These are phyloP conservation scores for Sepiola atlantica DNA, from an alignment of 2,888 invertebrate genomes.

Conservation along the genomic window DNA sequence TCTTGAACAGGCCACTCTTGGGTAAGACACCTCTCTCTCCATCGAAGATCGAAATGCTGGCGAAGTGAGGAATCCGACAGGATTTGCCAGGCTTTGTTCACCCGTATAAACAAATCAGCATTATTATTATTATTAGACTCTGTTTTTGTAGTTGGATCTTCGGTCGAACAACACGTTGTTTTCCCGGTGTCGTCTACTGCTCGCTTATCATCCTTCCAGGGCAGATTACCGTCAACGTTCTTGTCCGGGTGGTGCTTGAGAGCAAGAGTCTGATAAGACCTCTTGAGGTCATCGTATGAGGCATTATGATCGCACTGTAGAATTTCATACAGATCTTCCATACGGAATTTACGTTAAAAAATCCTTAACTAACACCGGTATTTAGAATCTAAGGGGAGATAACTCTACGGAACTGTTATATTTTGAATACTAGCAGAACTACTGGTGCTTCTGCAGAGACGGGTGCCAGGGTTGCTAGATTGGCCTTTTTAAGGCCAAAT, in stretches of 20 bases:
- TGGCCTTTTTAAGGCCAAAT: too few species aligned
- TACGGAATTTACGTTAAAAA: slow-evolving; percentile 48
- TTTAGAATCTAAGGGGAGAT: too few species aligned
- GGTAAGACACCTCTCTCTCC: slow-evolving; percentile 62
- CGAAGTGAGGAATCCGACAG: slow-evolving; percentile 60
- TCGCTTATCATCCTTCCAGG: neutral
- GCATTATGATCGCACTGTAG: slow-evolving; percentile 55
- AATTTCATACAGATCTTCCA: slow-evolving; percentile 62
- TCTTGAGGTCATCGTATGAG: slow-evolving; percentile 56
- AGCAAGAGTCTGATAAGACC: slow-evolving; percentile 58
- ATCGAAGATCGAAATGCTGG: slow-evolving; percentile 63
- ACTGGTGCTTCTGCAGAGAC: too few species aligned
- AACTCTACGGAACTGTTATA: too few species aligned
- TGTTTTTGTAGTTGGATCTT: too few species aligned
- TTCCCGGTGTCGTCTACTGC: neutral
- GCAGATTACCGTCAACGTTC: neutral
- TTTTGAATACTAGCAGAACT: too few species aligned
- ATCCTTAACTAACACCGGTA: neutral
- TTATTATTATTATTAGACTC: neutral
- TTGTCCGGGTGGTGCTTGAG: slow-evolving; percentile 64
- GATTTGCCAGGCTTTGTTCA: slow-evolving; percentile 67
- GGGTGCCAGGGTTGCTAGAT: too few species aligned
- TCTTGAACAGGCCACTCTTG: slow-evolving; percentile 70
- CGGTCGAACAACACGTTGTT: too few species aligned
- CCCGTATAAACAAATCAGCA: slow-evolving; percentile 55